Conservation (phyloP, 2,797 vertebrate genomes). For the Moxostoma hubbsi region DNA sequence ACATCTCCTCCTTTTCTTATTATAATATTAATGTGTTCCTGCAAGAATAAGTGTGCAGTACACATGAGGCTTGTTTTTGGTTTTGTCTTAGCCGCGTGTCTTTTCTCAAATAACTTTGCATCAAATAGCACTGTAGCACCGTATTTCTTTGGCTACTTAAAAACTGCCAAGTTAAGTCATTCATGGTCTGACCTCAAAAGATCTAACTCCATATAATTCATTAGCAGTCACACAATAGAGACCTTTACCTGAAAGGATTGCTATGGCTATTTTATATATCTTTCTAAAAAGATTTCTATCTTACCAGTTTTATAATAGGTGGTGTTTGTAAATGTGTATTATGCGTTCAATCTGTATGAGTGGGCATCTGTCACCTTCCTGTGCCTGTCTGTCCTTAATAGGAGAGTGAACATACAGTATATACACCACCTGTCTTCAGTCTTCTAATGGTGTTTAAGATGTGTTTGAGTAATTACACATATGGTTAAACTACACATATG, state of each 20-base stretch:
- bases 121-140: background rate
- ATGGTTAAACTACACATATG: no score
- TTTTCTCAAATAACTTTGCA: background rate
- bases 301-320: no score
- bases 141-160: background rate
- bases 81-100: background rate
- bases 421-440: no score
- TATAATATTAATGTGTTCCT: background rate
- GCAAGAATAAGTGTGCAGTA: background rate
- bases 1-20: background rate
- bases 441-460: no score
- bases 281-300: no score
- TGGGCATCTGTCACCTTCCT: no score
- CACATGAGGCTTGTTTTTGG: background rate
- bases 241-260: background rate
- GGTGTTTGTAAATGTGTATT: no score
- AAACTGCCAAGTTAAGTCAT: background rate
- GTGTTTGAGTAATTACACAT: no score
- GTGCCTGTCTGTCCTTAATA: no score
- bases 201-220: background rate
- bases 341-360: no score
- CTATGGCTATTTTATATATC: no score
- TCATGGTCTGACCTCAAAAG: background rate
- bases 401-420: no score
- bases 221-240: background rate